Base-by-base conservation (phyloP, 1,140 invertebrate species). In the Teleopsis dalmanni region DNA sequence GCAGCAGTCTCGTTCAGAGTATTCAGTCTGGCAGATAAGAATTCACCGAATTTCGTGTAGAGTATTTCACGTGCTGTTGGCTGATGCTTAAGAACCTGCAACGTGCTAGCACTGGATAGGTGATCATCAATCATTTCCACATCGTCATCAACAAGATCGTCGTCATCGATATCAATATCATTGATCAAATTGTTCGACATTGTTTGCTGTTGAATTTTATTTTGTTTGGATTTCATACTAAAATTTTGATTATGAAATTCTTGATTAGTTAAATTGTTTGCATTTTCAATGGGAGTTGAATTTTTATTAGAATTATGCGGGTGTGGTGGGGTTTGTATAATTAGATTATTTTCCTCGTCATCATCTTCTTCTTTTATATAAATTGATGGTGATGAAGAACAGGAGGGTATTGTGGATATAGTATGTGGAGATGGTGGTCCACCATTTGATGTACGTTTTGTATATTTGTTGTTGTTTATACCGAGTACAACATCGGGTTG, bases 341-440 rank as follows among this genome's bases (percentile, higher is more conserved):
- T 11, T 38, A 22, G 11, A 44, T 50, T 1, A 50, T 36, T 33
- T 47, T 47, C 7, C 35, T 36, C 27, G 37, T 47, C 8, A 16
- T 60, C 56, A 4, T 64, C 64, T 37, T 67, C 64, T 26, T 67
- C 64, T 52, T 67, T 67, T 16, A 67, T 67, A 33, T 66, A 67
- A 21, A 67, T 67, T 6, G 64, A 67, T 1, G 64, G 64, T 4
- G 64, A 67, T 13, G 58, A 59, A 42, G 64, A 67, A 44, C 61
- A 59, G 4, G 64, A 16, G 1, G 22, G 3, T 35, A 33, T 36
- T 45, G 43, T 33, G 14, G 21, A 10, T 23, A 21, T 31, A 18
- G 11, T 29, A 19, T 25, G 4, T 13, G 44, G 14, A 34, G 19
- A 2, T 45, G 48, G 9, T 26, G 22, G 7, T 18, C 10, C 10